These are phyloP conservation scores for Anguilla marmorata DNA, from an alignment of 2,797 vertebrate genomes.

Conservation along the genomic window DNA sequence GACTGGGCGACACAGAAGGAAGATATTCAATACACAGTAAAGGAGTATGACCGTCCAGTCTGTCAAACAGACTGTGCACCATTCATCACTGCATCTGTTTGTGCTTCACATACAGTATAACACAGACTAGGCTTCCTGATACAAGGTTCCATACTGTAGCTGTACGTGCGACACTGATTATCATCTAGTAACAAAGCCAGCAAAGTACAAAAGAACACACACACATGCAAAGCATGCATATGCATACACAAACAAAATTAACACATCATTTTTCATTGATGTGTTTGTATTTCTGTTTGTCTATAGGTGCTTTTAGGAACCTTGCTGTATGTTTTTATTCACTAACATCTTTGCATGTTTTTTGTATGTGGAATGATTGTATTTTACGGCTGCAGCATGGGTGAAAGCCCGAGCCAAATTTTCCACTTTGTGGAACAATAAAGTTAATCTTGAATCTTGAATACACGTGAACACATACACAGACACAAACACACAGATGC, in stretches of 20 bases:
- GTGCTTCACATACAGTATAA: neutral
- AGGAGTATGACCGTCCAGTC: neutral
- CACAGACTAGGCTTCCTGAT: neutral
- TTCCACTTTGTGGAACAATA: neutral
- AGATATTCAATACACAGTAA: neutral
- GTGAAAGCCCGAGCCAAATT: too few relatives aligned
- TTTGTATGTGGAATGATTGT: too few relatives aligned
- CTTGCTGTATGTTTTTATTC: too few relatives aligned
- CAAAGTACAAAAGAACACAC: neutral
- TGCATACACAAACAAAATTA: neutral
- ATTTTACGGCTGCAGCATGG: too few relatives aligned
- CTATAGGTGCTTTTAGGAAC: too few relatives aligned
- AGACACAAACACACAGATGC: constrained; percentile 11
- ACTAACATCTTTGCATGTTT: too few relatives aligned
- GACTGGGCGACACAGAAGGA: neutral
- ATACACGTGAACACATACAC: neutral
- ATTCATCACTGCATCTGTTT: neutral
- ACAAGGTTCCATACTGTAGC: neutral
- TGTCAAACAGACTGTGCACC: neutral
- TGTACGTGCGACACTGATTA: neutral
- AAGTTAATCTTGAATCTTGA: too few relatives aligned
- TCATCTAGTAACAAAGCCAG: neutral
- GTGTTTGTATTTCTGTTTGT: too few relatives aligned
- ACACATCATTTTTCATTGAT: too few relatives aligned
- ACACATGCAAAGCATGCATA: neutral